These are phyloP conservation scores for Enteromius anoplus DNA, from an alignment of 2,797 vertebrate genomes.

Conservation along the genomic window DNA sequence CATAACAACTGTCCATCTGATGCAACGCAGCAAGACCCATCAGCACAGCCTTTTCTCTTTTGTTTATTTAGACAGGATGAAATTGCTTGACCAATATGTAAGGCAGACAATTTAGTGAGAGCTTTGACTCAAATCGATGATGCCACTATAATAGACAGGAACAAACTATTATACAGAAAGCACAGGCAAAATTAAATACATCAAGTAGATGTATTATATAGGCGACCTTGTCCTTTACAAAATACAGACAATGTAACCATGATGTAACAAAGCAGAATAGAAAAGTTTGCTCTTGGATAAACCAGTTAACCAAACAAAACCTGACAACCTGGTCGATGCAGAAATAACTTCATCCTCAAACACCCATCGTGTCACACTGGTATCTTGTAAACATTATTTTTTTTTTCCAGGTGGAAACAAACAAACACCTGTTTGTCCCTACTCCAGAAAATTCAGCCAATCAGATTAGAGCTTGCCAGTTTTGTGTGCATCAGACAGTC, in stretches of 20 bases:
- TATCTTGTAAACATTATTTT: constrained; percentile 1
- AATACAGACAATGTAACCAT: not conserved
- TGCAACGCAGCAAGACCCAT: not conserved
- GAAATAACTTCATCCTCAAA: not conserved
- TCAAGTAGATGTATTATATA: not conserved
- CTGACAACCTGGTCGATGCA: not conserved
- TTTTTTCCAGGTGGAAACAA: constrained; percentile 10
- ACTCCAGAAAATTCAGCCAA: not conserved
- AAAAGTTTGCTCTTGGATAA: not conserved
- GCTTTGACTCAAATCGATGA: not conserved
- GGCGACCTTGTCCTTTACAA: not conserved
- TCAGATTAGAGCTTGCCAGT: constrained; percentile 16
- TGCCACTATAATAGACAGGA: not conserved
- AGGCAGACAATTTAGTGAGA: not conserved
- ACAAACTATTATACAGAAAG: not conserved
- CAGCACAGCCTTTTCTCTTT: not conserved
- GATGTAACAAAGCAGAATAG: not conserved
- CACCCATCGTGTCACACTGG: not conserved
- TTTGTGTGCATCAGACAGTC: constrained; percentile 15
- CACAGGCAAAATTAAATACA: not conserved
- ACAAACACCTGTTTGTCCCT: constrained; percentile 5
- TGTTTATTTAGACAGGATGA: not conserved
- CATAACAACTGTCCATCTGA: not conserved
- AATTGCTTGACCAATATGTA: not conserved
- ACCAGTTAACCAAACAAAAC: not conserved